These are phyloP conservation scores for Nannoperca obscura DNA, from an alignment of 2,797 vertebrate species.

Conservation along the genomic window DNA sequence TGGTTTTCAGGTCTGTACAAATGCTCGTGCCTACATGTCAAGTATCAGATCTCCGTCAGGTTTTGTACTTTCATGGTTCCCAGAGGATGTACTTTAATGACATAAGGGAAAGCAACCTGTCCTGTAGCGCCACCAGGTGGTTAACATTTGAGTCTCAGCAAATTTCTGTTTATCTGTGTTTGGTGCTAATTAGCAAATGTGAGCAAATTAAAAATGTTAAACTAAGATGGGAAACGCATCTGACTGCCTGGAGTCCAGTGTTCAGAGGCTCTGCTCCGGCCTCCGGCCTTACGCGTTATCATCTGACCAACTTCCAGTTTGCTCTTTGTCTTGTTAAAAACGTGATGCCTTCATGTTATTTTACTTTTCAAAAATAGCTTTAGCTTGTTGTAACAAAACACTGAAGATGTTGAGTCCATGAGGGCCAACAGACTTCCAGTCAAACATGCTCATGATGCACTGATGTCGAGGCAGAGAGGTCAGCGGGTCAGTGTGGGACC, in stretches of 20 bases:
- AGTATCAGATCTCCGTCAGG: too few relatives aligned
- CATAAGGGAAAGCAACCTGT: neutral
- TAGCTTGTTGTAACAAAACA: neutral
- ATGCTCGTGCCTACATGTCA: neutral
- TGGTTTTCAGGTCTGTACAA: neutral
- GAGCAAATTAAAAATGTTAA: too few relatives aligned
- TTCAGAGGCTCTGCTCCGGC: too few relatives aligned
- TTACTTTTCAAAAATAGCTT: too few relatives aligned
- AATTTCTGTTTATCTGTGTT: too few relatives aligned
- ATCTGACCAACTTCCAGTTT: too few relatives aligned
- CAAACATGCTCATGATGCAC: neutral
- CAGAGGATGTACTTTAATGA: neutral
- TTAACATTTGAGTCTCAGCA: neutral
- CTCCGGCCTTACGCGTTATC: too few relatives aligned
- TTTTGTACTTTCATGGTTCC: neutral
- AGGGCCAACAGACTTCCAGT: neutral
- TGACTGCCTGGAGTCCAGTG: too few relatives aligned
- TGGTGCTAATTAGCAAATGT: too few relatives aligned
- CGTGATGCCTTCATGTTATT: too few relatives aligned
- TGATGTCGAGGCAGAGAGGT: neutral
- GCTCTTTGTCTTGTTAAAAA: neutral
- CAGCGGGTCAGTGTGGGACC: slow-evolving; percentile 42
- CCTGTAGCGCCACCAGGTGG: neutral
- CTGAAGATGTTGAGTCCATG: rapidly evolving
- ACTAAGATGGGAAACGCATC: too few relatives aligned